Base-by-base conservation (phyloP, 2,797 vertebrate species). In the Pangasius djambal region DNA sequence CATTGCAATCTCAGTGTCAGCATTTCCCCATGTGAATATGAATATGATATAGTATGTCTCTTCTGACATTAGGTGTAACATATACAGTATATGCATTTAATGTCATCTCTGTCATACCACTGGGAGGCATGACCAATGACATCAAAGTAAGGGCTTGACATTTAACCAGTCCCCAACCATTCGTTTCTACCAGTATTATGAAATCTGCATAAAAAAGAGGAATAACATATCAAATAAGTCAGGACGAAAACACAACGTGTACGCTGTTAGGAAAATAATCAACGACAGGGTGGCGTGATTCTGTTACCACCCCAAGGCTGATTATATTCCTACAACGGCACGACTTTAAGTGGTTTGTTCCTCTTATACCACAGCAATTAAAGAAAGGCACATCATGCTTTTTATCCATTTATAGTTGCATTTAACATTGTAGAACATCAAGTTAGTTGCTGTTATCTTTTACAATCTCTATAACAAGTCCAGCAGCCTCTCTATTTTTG, bases 11-110 rank as follows among this genome's bases (percentile, higher is more conserved):
- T 83, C 78, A n/a, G 57, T 61, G 48, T 90, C 88, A 72, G 25
- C 79, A 78, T 87, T 90, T 91, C 88, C 52, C 31, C 88, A 81
- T 88, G 67, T 67, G 48, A 87, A 86, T 70, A 69, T 83, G 57
- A 85, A 88, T 34, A 83, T 89, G 86, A 63, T 89, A 55, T 82
- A 72, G n/a, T 34, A 86, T 75, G n/a, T 34, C 83, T 50, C 44
- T 83, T 1, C 12, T 63, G 81, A n/a, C 25, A n/a, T 57, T 83
- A 83, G 6, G 40, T 48, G 13, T 20, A 48, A 83, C 59, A 20
- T 55, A 67, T 84, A 52, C 48, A 37, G n/a, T 70, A 59, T 69
- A 67, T 77, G 40, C 82, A 85, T 85, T 88, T 90, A 85, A 55
- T 79, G 55, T 74, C 83, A 82, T 82, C n/a, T 79, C 20, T 3